Conservation (phyloP, 2,888 invertebrate species). For the Polietes domitor region DNA sequence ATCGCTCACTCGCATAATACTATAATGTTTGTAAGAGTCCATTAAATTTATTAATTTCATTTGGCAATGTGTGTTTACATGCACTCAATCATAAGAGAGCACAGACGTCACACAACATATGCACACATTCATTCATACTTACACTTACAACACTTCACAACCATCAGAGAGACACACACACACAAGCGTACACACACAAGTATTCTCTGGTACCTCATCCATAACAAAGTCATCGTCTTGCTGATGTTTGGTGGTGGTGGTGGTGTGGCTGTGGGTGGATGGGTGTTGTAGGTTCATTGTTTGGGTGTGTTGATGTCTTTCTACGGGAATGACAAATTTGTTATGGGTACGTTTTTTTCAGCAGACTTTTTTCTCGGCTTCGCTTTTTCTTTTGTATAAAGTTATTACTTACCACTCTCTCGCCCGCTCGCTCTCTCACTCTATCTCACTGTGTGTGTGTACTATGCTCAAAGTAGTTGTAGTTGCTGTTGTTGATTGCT, state of each 20-base stretch:
- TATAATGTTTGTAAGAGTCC: conserved; percentile 50
- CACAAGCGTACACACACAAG: background rate
- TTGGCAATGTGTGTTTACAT: conserved; percentile 50
- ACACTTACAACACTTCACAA: background rate
- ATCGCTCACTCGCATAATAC: conserved; percentile 1
- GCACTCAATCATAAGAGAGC: conserved; percentile 35
- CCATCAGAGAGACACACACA: background rate
- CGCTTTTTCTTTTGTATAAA: conserved; percentile 14
- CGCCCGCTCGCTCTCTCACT: background rate
- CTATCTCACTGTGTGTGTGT: conserved; percentile 4
- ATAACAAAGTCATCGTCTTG: conserved; percentile 25
- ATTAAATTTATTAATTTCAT: conserved; percentile 67
- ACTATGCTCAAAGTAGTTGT: background rate
- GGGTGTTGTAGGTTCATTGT: conserved; percentile 1
- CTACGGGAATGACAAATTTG: conserved; percentile 29
- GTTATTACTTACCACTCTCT: conserved; percentile 28
- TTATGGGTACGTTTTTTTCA: conserved; percentile 11
- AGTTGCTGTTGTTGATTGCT: background rate
- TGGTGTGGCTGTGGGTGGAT: background rate
- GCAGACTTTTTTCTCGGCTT: background rate
- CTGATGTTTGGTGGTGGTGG: background rate
- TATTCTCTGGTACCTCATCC: background rate
- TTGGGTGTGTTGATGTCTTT: conserved; percentile 27
- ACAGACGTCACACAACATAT: conserved; percentile 24
- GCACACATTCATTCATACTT: background rate